A percentile compares a stretch with the other conserved stretches of the same genome.
These are phyloP conservation scores for Schlechtendalia chinensis DNA, from an alignment of 1,140 invertebrate genomes.

Conservation along the genomic window DNA sequence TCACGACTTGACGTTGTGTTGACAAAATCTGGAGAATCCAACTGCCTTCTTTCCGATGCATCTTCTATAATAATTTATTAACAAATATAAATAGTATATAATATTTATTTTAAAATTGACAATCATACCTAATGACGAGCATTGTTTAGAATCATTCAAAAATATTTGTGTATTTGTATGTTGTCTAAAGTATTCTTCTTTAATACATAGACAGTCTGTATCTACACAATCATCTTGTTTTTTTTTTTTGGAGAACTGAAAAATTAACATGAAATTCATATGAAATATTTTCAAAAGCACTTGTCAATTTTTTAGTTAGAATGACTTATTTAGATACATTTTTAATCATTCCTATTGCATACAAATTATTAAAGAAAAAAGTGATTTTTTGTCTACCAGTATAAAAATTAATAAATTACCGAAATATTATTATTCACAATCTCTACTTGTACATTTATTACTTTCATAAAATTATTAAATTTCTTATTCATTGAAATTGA, in stretches of 20 bases:
- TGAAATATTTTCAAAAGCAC: constrained; percentile 13
- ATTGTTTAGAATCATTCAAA: constrained; percentile 35
- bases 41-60: constrained; percentile 32
- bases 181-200: constrained; percentile 45
- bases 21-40: constrained; percentile 27
- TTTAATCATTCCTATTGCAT: background rate
- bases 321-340: background rate
- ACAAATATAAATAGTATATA: background rate
- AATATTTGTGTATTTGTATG: constrained; percentile 29
- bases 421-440: constrained; percentile 5
- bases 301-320: background rate
- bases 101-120: background rate
- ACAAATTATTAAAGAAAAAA: background rate
- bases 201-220: constrained; percentile 33
- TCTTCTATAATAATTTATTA: background rate
- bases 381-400: background rate
- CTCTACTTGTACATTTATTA: background rate
- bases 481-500: background rate
- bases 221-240: constrained; percentile 31
- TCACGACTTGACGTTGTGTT: constrained; percentile 37
- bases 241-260: constrained; percentile 27
- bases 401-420: constrained; percentile 5
- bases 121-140: constrained; percentile 22
- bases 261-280: constrained; percentile 22
- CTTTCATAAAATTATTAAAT: background rate